Evolutionary conservation across 2,113 vertebrate species (phyloP), one percentile per base, ranked within the genome.

Genomic region (Seriola quinqueradiata): DNA sequence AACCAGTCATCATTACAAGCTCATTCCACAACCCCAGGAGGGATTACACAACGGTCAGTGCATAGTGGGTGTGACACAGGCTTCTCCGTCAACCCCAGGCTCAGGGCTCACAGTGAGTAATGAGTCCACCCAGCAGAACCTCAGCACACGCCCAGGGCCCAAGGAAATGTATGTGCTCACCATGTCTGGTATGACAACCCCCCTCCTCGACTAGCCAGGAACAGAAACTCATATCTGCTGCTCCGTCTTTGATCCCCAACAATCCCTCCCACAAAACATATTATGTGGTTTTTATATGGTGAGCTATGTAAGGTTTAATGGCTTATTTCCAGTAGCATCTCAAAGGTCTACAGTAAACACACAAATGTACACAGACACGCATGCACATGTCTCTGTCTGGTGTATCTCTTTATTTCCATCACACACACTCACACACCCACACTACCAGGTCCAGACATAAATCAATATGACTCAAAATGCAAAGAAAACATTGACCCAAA

Each of bases 161-260:
- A 65, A 91, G 88, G 92, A 92, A 92, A 90, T 92, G 82, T 92
- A 85, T 93, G 87, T 89, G 89, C 89, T 93, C 91, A 91, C 88
- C 88, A 83, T 88, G 92, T 94, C 92, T 94, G 93, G 90, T 91
- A 93, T 93, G 93, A 92, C 84, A 85, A 71, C 81, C 90, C 89
- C 87, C 83, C 84, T 82, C 77, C 73, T 67, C 5, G 75, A 90
- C 89, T 76, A 86, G 86, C 86, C 88, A 87, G 89, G 83, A 92
- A 89, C 90, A 82, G 55, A 90, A 90, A 91, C 89, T 91, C 87
- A 94, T 92, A 93, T 93, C 87, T 91, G 76, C 84, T 83, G 64
- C 75, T 88, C 70, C 80, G 77, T 78, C 81, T 90, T 89, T 93
- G 92, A 91, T 92, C 88, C 75, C 65, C 59, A 60, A 67, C 82